A percentile compares a stretch with the other conserved stretches of the same genome.
These are phyloP conservation scores for Popillia japonica DNA, from an alignment of 1,140 invertebrate species.

Conservation along the genomic window DNA sequence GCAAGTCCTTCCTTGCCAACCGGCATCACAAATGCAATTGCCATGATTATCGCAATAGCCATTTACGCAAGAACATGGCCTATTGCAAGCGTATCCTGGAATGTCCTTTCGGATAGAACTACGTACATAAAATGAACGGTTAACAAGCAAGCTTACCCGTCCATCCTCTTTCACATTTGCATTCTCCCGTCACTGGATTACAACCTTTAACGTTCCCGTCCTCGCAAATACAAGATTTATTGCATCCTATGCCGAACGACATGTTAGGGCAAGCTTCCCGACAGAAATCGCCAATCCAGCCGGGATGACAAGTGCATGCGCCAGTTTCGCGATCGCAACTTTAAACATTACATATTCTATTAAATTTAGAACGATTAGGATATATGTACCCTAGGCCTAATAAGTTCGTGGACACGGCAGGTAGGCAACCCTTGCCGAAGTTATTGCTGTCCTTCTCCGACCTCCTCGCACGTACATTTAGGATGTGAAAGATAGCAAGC, in stretches of 20 bases:
- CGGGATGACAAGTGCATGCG: not conserved
- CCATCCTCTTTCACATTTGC: not conserved
- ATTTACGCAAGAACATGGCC: not conserved
- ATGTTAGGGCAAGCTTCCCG: not conserved
- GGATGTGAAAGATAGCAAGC: too few species aligned
- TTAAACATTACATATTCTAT: not conserved
- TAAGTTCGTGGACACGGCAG: too few species aligned
- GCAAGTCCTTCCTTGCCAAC: not conserved
- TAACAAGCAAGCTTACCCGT: not conserved
- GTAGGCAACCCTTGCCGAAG: too few species aligned
- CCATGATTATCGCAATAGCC: not conserved
- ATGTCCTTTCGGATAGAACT: not conserved
- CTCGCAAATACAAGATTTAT: not conserved
- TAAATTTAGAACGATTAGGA: too few species aligned
- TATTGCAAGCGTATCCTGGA: not conserved
- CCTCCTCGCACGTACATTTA: too few species aligned
- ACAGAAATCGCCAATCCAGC: not conserved
- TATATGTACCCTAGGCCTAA: too few species aligned
- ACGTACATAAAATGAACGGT: not conserved
- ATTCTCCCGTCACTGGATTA: not conserved
- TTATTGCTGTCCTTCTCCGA: too few species aligned
- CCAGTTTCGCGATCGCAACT: slow-evolving; percentile 9
- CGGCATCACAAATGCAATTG: not conserved
- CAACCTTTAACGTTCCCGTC: not conserved
- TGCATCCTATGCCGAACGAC: not conserved